phyloP scores from a whole-genome alignment of 2,888 invertebrate genomes.

The Theodoxus fluviatilis region DNA sequence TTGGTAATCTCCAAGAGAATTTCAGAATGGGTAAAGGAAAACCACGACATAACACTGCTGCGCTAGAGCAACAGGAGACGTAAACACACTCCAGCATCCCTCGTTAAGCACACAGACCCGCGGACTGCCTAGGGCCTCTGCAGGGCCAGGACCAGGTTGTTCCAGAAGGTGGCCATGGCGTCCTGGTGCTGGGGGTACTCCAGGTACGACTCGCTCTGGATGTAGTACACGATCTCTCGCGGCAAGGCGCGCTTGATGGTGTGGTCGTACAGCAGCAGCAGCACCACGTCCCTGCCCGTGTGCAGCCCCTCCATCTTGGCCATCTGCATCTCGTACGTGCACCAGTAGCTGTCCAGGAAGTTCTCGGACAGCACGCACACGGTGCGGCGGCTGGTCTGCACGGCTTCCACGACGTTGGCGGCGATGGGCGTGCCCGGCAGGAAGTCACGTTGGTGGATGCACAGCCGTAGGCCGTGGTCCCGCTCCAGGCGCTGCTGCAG shows the following conservation, averaged over 20 bases:
- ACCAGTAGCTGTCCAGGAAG: slow-evolving; percentile 31
- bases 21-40: too few species aligned
- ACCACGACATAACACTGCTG: too few species aligned
- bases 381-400: slow-evolving; percentile 32
- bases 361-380: slow-evolving; percentile 29
- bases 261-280: slow-evolving; percentile 25
- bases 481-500: background rate
- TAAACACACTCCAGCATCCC: too few species aligned
- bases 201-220: slow-evolving; percentile 23
- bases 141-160: slow-evolving; percentile 17
- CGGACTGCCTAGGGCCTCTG: too few species aligned
- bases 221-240: slow-evolving; percentile 14
- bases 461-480: slow-evolving; percentile 1
- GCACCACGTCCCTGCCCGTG: slow-evolving; percentile 26
- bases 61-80: too few species aligned
- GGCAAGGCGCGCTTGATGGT: slow-evolving; percentile 16
- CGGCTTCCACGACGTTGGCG: slow-evolving; percentile 30
- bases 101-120: too few species aligned
- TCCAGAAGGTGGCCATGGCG: slow-evolving; percentile 15
- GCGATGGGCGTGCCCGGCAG: slow-evolving; percentile 30
- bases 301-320: slow-evolving; percentile 27
- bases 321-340: slow-evolving; percentile 36
- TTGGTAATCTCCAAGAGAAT: too few species aligned
- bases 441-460: slow-evolving; percentile 34
- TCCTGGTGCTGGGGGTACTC: slow-evolving; percentile 17